Conservation (phyloP, 2,888 invertebrate species). For the Alsophila aescularia region DNA sequence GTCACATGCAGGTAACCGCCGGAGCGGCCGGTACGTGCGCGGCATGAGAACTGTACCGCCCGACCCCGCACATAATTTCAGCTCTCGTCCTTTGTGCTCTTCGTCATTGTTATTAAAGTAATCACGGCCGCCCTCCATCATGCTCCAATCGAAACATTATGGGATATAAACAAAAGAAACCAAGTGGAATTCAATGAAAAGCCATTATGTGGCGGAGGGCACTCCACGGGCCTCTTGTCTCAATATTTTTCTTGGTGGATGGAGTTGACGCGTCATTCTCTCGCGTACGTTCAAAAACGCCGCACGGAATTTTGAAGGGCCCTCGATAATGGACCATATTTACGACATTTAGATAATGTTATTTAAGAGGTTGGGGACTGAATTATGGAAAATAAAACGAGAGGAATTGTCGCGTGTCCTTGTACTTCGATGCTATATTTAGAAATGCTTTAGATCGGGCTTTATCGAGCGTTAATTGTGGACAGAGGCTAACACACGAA, state of each 20-base stretch:
- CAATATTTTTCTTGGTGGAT: constrained; percentile 82
- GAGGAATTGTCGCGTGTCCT: constrained; percentile 59
- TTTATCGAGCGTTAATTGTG: not conserved
- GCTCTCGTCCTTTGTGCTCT: constrained; percentile 76
- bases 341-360: constrained; percentile 80
- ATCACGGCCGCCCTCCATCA: constrained; percentile 80
- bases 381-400: constrained; percentile 71
- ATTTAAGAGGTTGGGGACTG: constrained; percentile 68
- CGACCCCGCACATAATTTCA: constrained; percentile 80
- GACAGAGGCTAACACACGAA: not conserved
- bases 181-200: constrained; percentile 82
- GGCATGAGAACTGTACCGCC: constrained; percentile 73
- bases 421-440: constrained; percentile 32
- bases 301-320: constrained; percentile 80
- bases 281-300: constrained; percentile 73
- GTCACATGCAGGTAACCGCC: constrained; percentile 70
- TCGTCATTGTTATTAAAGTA: constrained; percentile 83
- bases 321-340: constrained; percentile 81
- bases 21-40: constrained; percentile 70
- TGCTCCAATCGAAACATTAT: constrained; percentile 82
- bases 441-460: constrained; percentile 44
- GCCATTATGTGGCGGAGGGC: constrained; percentile 82
- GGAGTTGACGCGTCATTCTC: constrained; percentile 80
- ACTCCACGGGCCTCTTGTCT: constrained; percentile 77
- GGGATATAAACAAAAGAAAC: constrained; percentile 84